Percentiles rank a stretch among this genome's conserved stretches.
Conservation (phyloP, 1,140 invertebrate species). For the Cydia fagiglandana region DNA sequence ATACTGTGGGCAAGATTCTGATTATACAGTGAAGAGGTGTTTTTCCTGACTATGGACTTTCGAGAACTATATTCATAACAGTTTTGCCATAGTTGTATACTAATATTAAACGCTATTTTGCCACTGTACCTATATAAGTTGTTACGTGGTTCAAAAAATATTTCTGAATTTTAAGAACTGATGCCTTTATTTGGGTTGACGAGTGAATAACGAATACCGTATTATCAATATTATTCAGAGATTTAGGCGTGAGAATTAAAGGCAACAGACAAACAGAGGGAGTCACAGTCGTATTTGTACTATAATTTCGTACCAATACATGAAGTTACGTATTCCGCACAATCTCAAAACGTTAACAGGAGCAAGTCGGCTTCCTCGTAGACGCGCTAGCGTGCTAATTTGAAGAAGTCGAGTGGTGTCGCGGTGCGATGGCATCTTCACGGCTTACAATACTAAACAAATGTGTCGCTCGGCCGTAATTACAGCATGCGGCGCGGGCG, state of each 20-base stretch:
- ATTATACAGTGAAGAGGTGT: neutral
- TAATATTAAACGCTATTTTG: too few relatives aligned
- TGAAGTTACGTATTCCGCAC: neutral
- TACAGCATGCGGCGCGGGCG: slow-evolving; percentile 50
- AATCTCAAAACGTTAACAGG: slow-evolving; percentile 21
- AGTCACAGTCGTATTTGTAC: neutral
- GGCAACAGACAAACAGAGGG: too few relatives aligned
- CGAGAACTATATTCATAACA: neutral
- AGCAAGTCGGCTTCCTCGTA: slow-evolving; percentile 32
- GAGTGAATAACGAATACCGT: too few relatives aligned
- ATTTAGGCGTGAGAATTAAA: too few relatives aligned
- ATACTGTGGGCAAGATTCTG: neutral
- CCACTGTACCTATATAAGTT: too few relatives aligned
- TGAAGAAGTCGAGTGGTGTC: slow-evolving; percentile 63
- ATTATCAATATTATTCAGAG: too few relatives aligned
- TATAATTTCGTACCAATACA: neutral
- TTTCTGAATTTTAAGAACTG: too few relatives aligned
- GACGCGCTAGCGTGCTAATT: slow-evolving; percentile 71
- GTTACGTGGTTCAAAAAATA: too few relatives aligned
- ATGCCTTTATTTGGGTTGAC: too few relatives aligned
- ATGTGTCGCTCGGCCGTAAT: slow-evolving; percentile 73
- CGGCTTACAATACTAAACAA: slow-evolving; percentile 76
- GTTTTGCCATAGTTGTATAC: too few relatives aligned
- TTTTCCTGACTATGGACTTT: neutral
- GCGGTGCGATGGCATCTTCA: slow-evolving; percentile 73